A percentile compares a stretch with the other conserved stretches of the same genome.
These are phyloP conservation scores for Drosophila funebris DNA, from an alignment of 1,140 invertebrate genomes.

Conservation along the genomic window DNA sequence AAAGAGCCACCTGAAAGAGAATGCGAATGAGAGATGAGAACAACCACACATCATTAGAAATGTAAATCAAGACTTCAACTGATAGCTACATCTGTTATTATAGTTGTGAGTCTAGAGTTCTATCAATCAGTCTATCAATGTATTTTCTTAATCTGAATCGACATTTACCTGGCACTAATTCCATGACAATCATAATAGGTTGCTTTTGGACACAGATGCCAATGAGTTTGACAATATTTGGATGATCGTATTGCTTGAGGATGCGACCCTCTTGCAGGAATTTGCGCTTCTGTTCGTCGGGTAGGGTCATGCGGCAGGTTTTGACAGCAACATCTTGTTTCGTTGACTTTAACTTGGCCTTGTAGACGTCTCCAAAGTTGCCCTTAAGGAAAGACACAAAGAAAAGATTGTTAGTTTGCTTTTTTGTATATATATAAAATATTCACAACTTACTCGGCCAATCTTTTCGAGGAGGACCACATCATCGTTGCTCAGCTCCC, in stretches of 20 bases:
- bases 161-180: slow-evolving; percentile 84
- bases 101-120: too few relatives aligned
- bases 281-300: slow-evolving; percentile 97
- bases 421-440: too few relatives aligned
- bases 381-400: slow-evolving; percentile 88
- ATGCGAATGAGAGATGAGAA: background rate
- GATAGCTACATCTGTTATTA: too few relatives aligned
- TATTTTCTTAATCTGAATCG: background rate
- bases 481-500: slow-evolving; percentile 98
- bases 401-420: too few relatives aligned
- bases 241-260: slow-evolving; percentile 98
- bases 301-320: slow-evolving; percentile 96
- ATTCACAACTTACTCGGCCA: slow-evolving; percentile 90
- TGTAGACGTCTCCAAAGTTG: slow-evolving; percentile 98
- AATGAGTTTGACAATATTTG: slow-evolving; percentile 97
- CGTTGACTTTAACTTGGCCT: slow-evolving; percentile 92
- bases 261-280: slow-evolving; percentile 98
- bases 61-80: background rate
- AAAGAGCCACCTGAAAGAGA: slow-evolving; percentile 93
- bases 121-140: too few relatives aligned
- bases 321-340: slow-evolving; percentile 97
- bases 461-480: slow-evolving; percentile 97
- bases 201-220: slow-evolving; percentile 99
- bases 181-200: slow-evolving; percentile 99
- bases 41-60: too few relatives aligned